phyloP scores from a whole-genome alignment of 2,797 vertebrate genomes.

The Aeoliscus strigatus region DNA sequence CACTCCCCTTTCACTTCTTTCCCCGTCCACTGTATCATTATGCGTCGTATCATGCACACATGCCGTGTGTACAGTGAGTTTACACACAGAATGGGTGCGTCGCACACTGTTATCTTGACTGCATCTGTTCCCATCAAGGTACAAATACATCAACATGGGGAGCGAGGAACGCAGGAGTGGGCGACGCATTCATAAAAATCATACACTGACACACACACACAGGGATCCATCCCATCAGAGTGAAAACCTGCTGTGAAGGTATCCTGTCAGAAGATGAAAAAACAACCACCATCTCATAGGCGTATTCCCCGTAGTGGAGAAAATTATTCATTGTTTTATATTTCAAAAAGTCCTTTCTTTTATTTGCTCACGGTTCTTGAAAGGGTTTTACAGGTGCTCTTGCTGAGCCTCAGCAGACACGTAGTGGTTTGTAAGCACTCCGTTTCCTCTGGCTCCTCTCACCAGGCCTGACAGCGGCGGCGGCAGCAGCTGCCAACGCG shows the following conservation, averaged over 20 bases:
- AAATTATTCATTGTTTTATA: slow-evolving; percentile 68
- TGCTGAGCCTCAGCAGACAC: slow-evolving; percentile 55
- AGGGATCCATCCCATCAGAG: slow-evolving; percentile 61
- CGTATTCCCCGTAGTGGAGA: slow-evolving; percentile 40
- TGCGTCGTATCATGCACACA: slow-evolving; percentile 4
- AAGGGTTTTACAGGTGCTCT: slow-evolving; percentile 53
- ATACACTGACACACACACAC: slow-evolving; percentile 53
- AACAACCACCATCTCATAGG: slow-evolving; percentile 47
- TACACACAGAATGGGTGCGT: slow-evolving; percentile 64
- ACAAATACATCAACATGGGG: slow-evolving; percentile 52
- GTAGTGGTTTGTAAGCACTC: slow-evolving; percentile 51
- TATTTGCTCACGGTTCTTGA: slow-evolving; percentile 29
- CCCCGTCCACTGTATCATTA: neutral
- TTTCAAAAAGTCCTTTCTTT: slow-evolving; percentile 44
- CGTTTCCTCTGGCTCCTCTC: slow-evolving; percentile 54
- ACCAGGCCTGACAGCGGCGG: slow-evolving; percentile 94
- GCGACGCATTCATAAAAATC: slow-evolving; percentile 64
- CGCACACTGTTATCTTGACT: slow-evolving; percentile 60
- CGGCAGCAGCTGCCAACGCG: slow-evolving; percentile 94
- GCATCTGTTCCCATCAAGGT: slow-evolving; percentile 68
- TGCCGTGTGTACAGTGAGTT: slow-evolving; percentile 18
- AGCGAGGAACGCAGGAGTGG: slow-evolving; percentile 38
- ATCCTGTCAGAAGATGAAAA: slow-evolving; percentile 63
- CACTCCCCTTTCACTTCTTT: too few relatives aligned
- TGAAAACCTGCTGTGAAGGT: slow-evolving; percentile 64